These are phyloP conservation scores for Chiridota heheva DNA, from an alignment of 35 echinoderm and acorn worm genomes.

Conservation along the genomic window DNA sequence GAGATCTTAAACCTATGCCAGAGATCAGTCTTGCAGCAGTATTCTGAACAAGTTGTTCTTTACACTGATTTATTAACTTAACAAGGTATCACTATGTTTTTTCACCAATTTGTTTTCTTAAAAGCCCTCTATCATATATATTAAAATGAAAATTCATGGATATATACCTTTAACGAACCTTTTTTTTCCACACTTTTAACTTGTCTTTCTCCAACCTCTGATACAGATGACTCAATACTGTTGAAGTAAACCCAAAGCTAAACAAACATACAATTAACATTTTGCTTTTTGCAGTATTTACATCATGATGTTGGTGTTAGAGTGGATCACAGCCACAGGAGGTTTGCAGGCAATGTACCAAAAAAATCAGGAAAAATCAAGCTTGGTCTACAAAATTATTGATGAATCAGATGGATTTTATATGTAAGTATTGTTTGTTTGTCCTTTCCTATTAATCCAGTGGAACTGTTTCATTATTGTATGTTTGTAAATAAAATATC, in stretches of 20 bases:
- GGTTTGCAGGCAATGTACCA: conserved; percentile 74
- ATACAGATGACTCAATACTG: neutral
- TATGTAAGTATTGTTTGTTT: conserved; percentile 37
- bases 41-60: too few species aligned
- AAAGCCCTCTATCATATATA: too few species aligned
- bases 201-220: neutral
- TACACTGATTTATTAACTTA: too few species aligned
- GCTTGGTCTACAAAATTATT: conserved; percentile 70
- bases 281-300: conserved; percentile 80
- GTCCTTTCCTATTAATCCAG: neutral
- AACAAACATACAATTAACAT: neutral
- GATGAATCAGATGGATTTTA: conserved; percentile 82
- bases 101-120: too few species aligned
- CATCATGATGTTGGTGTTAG: conserved; percentile 82
- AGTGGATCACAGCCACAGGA: conserved; percentile 81
- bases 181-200: too few species aligned
- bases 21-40: too few species aligned
- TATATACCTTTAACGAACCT: too few species aligned
- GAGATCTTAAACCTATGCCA: too few species aligned
- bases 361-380: conserved; percentile 62
- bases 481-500: neutral
- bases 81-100: too few species aligned
- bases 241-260: neutral
- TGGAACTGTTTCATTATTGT: neutral
- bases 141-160: too few species aligned